Percentiles rank a stretch among this genome's conserved stretches.
Evolutionary conservation across 2,113 vertebrate species (phyloP).

Genomic region (Microcebus jonahi): DNA sequence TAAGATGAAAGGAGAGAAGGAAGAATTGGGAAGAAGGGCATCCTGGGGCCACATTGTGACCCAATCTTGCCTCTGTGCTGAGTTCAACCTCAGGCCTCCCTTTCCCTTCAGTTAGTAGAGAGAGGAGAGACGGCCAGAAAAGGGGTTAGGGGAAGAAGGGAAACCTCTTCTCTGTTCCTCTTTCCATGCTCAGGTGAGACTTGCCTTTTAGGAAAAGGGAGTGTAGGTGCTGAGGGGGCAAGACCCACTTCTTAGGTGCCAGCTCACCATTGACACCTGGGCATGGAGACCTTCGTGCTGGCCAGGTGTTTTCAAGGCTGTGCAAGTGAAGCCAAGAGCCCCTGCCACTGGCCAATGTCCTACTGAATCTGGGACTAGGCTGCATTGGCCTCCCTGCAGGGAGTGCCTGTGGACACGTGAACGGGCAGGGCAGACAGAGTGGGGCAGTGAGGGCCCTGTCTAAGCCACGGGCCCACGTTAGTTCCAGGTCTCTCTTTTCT

Average conservation of each 20-base stretch:
- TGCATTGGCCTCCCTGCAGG: not conserved
- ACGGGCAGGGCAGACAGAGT: not conserved
- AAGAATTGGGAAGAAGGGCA: not conserved
- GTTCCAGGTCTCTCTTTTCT: not conserved
- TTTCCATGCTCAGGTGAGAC: not conserved
- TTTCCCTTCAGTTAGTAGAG: not conserved
- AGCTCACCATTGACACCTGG: not conserved
- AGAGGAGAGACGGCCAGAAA: not conserved
- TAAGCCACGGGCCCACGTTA: not conserved
- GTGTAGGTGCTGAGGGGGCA: not conserved
- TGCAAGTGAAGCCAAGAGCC: not conserved
- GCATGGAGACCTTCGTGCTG: not conserved
- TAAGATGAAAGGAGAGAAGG: not conserved
- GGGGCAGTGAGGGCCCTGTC: not conserved
- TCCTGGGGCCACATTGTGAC: not conserved
- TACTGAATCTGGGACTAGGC: not conserved
- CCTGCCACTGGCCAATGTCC: not conserved
- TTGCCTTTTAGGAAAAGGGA: not conserved
- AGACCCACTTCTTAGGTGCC: not conserved
- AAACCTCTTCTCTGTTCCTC: not conserved
- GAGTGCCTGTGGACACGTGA: not conserved
- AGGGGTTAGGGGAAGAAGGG: not conserved
- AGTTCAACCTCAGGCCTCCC: not conserved
- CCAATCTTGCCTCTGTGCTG: not conserved
- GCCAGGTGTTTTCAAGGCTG: not conserved